Evolutionary conservation across 2,113 vertebrate species (phyloP), one percentile per base, ranked within the genome.

Genomic region (Tenebrosternarchus preto): DNA sequence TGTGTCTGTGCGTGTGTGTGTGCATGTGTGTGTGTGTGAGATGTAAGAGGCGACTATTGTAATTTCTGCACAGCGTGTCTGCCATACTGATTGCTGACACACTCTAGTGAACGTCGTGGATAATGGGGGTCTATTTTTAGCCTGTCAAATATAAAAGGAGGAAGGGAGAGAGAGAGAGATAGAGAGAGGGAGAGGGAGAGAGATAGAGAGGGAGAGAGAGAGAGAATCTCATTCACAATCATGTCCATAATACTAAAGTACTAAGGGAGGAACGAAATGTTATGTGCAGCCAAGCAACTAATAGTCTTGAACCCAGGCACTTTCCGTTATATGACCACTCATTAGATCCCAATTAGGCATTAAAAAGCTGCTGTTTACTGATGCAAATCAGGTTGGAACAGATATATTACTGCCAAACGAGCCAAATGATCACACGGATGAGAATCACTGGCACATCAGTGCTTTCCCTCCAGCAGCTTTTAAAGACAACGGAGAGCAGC

Each of bases 231-330:
- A 92, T 88, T 92, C 90, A 92, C 89, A 85, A 90, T 86, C 79
- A 80, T 85, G 89, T 67, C 70, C 57, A 72, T 83, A 91, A 90
- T 87, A 86, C 80, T 84, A 84, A 88, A 88, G 86, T 83, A 86
- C 85, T 80, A 67, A 85, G 88, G 87, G 87, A 89, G 89, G 87
- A 86, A 88, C 85, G 86, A 92, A 93, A 93, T 91, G 91, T 92
- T 92, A 91, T 90, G 91, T 90, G 91, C 92, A 93, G 91, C 93
- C 92, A 92, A 92, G 92, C 93, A 93, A 91, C 93, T 93, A 93
- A 94, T 93, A 93, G 92, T 91, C 91, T 91, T 94, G 91, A 92
- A 92, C 92, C 91, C 89, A 89, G 82, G 88, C 89, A 92, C 91
- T 92, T 88, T 90, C 91, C 91, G 92, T 93, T 92, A 93, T 93